Conservation (phyloP, 2,797 vertebrate genomes). For the Pogonophryne albipinna region DNA sequence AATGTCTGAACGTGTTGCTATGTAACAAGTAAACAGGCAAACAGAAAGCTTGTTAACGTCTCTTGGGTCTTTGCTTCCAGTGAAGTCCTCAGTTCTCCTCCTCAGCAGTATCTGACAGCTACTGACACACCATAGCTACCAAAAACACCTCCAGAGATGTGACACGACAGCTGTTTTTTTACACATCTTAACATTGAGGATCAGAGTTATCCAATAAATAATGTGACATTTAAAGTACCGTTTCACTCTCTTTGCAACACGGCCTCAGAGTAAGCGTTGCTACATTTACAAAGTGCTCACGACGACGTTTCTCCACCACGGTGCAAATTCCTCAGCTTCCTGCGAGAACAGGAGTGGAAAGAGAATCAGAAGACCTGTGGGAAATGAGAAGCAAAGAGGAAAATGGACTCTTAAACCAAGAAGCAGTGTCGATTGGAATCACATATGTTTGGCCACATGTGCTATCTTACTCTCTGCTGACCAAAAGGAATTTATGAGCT, state of each 20-base stretch:
- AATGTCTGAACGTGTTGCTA: constrained; percentile 49
- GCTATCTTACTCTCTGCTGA: neutral
- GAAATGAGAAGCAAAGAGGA: constrained; percentile 22
- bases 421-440: neutral
- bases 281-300: constrained; percentile 83
- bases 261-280: constrained; percentile 63
- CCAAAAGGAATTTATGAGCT: constrained; percentile 53
- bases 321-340: constrained; percentile 77
- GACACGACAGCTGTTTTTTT: constrained; percentile 12
- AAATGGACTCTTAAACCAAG: neutral
- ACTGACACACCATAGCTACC: constrained; percentile 62
- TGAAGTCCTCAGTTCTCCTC: constrained; percentile 29
- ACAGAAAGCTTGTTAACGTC: constrained; percentile 32
- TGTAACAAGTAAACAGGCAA: constrained; percentile 45
- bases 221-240: constrained; percentile 50
- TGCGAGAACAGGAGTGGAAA: constrained; percentile 57
- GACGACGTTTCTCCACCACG: constrained; percentile 63
- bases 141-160: constrained; percentile 54
- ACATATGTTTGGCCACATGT: constrained; percentile 27
- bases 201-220: constrained; percentile 70
- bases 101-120: constrained; percentile 48
- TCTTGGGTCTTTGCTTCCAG: constrained; percentile 37
- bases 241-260: constrained; percentile 48
- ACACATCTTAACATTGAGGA: constrained; percentile 60
- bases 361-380: constrained; percentile 61